Evolutionary conservation across 2,797 vertebrate species (phyloP).

Genomic region (Geotrypetes seraphini): DNA sequence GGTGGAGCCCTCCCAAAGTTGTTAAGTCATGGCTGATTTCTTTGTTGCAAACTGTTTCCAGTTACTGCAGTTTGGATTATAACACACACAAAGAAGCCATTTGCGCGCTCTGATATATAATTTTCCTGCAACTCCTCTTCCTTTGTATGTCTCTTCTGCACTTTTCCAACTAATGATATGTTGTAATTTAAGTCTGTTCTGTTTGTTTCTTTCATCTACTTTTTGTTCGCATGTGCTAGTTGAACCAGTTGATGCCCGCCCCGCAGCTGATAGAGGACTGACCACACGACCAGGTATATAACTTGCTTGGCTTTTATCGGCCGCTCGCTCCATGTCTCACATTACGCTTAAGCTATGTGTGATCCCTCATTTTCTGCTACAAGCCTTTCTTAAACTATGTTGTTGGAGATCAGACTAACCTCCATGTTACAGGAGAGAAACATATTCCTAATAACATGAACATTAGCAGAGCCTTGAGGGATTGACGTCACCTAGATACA

Average conservation of each 20-base stretch:
- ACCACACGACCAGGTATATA: conserved; percentile 84
- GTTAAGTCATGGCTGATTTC: too few species aligned
- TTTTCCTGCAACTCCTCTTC: conserved; percentile 19
- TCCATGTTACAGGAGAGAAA: too few species aligned
- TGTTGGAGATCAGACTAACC: accelerated
- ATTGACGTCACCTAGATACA: too few species aligned
- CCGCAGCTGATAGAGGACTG: conserved; percentile 80
- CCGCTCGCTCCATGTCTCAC: conserved; percentile 7
- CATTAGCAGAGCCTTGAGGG: too few species aligned
- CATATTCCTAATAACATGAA: too few species aligned
- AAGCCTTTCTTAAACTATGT: neutral
- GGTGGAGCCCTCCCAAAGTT: too few species aligned
- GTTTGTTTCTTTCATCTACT: conserved; percentile 34
- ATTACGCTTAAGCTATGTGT: conserved; percentile 12
- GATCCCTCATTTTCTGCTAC: neutral
- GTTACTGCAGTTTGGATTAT: too few species aligned
- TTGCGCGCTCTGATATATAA: too few species aligned
- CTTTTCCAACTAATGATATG: conserved; percentile 21
- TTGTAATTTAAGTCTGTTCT: conserved; percentile 19
- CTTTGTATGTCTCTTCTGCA: conserved; percentile 17
- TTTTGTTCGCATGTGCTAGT: conserved; percentile 59
- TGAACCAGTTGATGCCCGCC: conserved; percentile 86
- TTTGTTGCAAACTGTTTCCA: too few species aligned
- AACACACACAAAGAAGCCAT: too few species aligned
- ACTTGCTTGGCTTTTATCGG: conserved; percentile 24